phyloP scores from a whole-genome alignment of 1,140 invertebrate species.

The Plectrocnemia conspersa region DNA sequence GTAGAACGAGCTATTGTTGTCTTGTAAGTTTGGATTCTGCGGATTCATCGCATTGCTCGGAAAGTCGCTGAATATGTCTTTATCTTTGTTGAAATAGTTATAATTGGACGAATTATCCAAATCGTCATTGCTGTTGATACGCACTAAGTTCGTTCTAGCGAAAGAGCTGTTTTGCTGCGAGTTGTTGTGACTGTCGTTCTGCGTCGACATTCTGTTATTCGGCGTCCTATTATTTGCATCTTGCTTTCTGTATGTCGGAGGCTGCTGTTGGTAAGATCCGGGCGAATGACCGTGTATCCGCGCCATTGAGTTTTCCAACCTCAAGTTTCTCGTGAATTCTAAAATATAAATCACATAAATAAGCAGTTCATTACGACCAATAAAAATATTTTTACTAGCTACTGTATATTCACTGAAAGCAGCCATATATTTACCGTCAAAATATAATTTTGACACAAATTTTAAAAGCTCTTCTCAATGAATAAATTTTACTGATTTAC shows the following conservation, averaged over 20 bases:
- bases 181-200: conserved; percentile 26
- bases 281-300: conserved; percentile 29
- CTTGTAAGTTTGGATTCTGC: conserved; percentile 20
- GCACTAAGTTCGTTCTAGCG: conserved; percentile 17
- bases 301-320: conserved; percentile 23
- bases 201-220: conserved; percentile 9
- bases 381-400: too few species aligned
- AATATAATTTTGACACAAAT: too few species aligned
- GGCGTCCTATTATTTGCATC: neutral
- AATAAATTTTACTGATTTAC: conserved; percentile 21
- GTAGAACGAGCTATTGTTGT: neutral
- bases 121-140: conserved; percentile 14
- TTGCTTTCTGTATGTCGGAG: conserved; percentile 18
- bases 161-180: neutral
- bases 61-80: conserved; percentile 23
- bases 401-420: too few species aligned
- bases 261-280: conserved; percentile 16
- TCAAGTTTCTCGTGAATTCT: conserved; percentile 25
- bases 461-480: neutral
- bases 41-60: conserved; percentile 27
- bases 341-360: conserved; percentile 8
- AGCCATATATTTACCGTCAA: too few species aligned
- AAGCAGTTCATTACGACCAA: too few species aligned
- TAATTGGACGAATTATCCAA: neutral
- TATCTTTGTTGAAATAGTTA: neutral